phyloP scores from a whole-genome alignment of 2,797 vertebrate species.

The Microcaecilia unicolor region DNA sequence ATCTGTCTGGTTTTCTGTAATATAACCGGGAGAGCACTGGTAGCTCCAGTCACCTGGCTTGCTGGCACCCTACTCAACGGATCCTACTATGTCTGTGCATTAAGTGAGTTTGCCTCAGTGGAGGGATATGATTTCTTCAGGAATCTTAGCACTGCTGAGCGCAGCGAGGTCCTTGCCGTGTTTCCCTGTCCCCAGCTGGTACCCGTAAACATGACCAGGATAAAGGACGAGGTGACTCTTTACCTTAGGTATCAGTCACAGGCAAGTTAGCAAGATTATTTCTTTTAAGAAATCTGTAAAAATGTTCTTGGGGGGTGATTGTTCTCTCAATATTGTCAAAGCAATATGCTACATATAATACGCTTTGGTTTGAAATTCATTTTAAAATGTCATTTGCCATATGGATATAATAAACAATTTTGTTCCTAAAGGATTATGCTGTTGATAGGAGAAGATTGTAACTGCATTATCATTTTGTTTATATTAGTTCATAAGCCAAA shows the following conservation, averaged over 20 bases:
- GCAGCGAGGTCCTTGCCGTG: constrained; percentile 22
- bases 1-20: constrained; percentile 42
- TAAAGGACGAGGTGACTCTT: constrained; percentile 46
- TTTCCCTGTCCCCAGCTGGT: constrained; percentile 43
- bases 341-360: too few relatives aligned
- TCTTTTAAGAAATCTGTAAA: neutral
- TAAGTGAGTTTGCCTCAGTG: constrained; percentile 38
- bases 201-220: constrained; percentile 24
- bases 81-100: constrained; percentile 49
- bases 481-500: too few relatives aligned
- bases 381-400: too few relatives aligned
- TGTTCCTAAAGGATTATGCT: too few relatives aligned
- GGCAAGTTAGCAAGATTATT: constrained; percentile 23
- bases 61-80: constrained; percentile 51
- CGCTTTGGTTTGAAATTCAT: too few relatives aligned
- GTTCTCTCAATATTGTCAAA: too few relatives aligned
- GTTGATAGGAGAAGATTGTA: too few relatives aligned
- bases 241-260: constrained; percentile 59
- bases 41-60: constrained; percentile 58
- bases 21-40: constrained; percentile 45
- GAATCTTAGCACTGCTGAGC: constrained; percentile 1
- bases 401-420: too few relatives aligned
- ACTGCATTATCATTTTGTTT: too few relatives aligned
- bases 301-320: too few relatives aligned
- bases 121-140: constrained; percentile 22